phyloP scores from a whole-genome alignment of 2,113 vertebrate species.

The Oplegnathus fasciatus region DNA sequence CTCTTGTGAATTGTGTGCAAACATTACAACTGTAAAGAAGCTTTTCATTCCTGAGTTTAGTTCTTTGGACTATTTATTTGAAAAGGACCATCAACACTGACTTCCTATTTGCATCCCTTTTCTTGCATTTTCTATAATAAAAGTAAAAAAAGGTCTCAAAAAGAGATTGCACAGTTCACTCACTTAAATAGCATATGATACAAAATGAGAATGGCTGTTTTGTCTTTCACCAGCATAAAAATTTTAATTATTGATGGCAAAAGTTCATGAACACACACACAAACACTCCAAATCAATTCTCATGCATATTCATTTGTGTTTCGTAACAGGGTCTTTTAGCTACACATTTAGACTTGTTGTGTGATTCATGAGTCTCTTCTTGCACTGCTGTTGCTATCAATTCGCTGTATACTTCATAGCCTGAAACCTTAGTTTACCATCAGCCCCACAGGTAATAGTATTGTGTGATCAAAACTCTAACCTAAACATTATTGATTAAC shows the following conservation, averaged over 20 bases:
- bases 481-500: constrained; percentile 26
- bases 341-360: constrained; percentile 15
- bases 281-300: constrained; percentile 26
- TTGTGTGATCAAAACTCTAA: not conserved
- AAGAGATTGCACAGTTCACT: not conserved
- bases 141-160: not conserved
- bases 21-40: not conserved
- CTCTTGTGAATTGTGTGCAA: not conserved
- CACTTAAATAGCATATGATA: not conserved
- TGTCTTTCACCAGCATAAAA: not conserved
- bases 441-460: not conserved
- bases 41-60: not conserved
- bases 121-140: not conserved
- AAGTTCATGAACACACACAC: not conserved
- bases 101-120: not conserved
- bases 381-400: not conserved
- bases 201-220: not conserved
- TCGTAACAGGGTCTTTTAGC: constrained; percentile 39
- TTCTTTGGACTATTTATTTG: not conserved
- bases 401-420: not conserved
- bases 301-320: constrained; percentile 61
- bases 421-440: constrained; percentile 5
- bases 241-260: not conserved
- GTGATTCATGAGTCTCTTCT: constrained; percentile 52
- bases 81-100: not conserved